Evolutionary conservation across 1,140 invertebrate genomes (phyloP).

Genomic region (Stratiolaelaps scimitus): DNA sequence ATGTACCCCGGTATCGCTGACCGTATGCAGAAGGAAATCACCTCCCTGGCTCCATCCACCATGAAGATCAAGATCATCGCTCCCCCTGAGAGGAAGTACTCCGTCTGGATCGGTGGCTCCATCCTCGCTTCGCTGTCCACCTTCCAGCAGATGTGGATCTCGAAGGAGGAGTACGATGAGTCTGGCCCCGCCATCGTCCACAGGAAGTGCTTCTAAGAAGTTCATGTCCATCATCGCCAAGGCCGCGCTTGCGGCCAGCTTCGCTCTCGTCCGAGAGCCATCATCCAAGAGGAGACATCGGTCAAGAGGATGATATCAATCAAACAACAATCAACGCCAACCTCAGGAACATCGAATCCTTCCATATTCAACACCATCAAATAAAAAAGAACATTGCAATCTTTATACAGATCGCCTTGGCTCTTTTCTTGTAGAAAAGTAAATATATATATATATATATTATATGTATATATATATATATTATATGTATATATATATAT

Average conservation of each 20-base stretch:
- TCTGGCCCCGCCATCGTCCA: conserved; percentile 84
- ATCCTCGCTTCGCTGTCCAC: conserved; percentile 71
- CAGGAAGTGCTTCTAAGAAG: conserved; percentile 82
- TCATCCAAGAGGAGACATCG: too few relatives aligned
- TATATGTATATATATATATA: too few relatives aligned
- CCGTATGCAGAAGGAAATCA: conserved; percentile 77
- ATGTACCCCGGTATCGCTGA: conserved; percentile 74
- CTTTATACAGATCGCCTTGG: conserved; percentile 13
- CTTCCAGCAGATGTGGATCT: conserved; percentile 89
- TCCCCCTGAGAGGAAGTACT: conserved; percentile 80
- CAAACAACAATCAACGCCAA: too few relatives aligned
- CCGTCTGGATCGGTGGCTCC: conserved; percentile 77
- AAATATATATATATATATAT: too few relatives aligned
- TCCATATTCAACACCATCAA: conserved; percentile 12
- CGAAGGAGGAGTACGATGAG: conserved; percentile 88
- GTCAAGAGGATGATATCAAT: too few relatives aligned
- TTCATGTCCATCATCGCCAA: conserved; percentile 4
- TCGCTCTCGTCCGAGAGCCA: too few relatives aligned
- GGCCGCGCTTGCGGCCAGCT: too few relatives aligned
- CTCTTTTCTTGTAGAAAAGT: too few relatives aligned
- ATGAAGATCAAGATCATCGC: conserved; percentile 92
- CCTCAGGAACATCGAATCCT: too few relatives aligned
- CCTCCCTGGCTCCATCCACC: conserved; percentile 62
- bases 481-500: too few relatives aligned
- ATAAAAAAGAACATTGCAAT: conserved; percentile 28